Base-by-base conservation (phyloP, 1,140 invertebrate species). In the Apis dorsata region DNA sequence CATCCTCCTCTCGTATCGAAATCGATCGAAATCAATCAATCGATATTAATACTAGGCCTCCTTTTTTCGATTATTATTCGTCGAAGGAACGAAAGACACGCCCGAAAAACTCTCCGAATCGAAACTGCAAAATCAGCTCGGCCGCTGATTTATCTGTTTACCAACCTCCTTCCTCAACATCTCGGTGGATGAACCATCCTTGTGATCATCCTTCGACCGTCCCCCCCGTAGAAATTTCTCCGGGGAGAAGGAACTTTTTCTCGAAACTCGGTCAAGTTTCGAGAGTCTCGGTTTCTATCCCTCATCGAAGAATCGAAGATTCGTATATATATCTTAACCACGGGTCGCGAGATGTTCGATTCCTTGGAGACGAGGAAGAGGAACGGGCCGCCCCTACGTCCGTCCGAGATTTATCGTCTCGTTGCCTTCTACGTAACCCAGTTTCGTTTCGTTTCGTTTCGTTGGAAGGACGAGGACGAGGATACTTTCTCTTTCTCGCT, bases 121-220 rank as follows among this genome's bases (percentile, higher is more conserved):
- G 44, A 86, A 90, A 90, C 84, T 87, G 86, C 88, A 49, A 87
- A 72, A 91, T 90, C 90, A 91, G 89, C 88, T 55, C 5, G 84
- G 82, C 87, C 69, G 62, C 81, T 91, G 90, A 91, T 91, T 91
- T 91, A 91, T 91, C 88, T 91, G 90, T 91, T 91, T 91, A 90
- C 90, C 85, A 74, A 85, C 65, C 60, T 49, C 59, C 60, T 62
- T 76, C 70, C 66, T 74, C 75, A 87, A 71, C 79, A 83, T 87
- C 78, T 83, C 79, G 4, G 75, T 51, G 79, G 78, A 55, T 81
- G 72, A 76, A 73, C 63, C 63, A 49, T 34, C 34, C 34, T 34
- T 2, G 5, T 7, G 34, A 34, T 34, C 34, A 4, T 34, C 34
- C 34, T 4, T 34, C 86, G 69, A n/a, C 12, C 62, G 55, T 34